Base-by-base conservation (phyloP, 2,888 invertebrate genomes). In the Heliconius charithonia region DNA sequence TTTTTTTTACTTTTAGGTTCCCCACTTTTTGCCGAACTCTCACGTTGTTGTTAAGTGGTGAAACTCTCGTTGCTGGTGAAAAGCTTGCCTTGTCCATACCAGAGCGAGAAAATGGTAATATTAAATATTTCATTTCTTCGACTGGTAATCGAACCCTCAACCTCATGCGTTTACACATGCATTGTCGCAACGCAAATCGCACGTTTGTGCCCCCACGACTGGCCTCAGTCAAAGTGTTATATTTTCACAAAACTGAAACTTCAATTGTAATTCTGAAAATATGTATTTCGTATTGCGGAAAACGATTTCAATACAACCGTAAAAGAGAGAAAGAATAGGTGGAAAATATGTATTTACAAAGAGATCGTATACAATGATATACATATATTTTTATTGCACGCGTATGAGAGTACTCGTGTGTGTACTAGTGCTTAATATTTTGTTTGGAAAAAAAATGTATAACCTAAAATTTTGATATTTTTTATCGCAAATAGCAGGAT, bases 271-370 rank as follows among this genome's bases (percentile, higher is more conserved):
- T 51, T 2, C 19, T 25, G 51, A 19, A 51, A 71, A 29, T 51
- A 29, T 41, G 41, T 71, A 56, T 71, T 29, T 51, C 45, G 29
- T 56, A 71, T 71, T 29, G 22, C 51, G 71, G 51, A 71, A 56
- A 51, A 71, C 71, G 71, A 1, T 56, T 51, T 27, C 19, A 4
- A 56, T 56, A 56, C 4, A 29, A 29, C 29, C 1, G 16, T 69
- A 25, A 45, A 69, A 69, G 25, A 69, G 16, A 41, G 25, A 71
- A 71, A 56, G 27, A 12, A 56, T 71, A 19, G 51, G 22, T 25
- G 16, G 19, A 27, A 70, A 22, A 32, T 51, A 51, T 51, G 51
- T 70, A 25, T 70, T 45, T 41, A 27, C 45, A 27, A 45, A 70
- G 16, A 69, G 16, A 70, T 27, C 25, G 25, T 27, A 27, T 45